Base-by-base conservation (phyloP, 2,113 vertebrate genomes). In the Paracanthobrama guichenoti region DNA sequence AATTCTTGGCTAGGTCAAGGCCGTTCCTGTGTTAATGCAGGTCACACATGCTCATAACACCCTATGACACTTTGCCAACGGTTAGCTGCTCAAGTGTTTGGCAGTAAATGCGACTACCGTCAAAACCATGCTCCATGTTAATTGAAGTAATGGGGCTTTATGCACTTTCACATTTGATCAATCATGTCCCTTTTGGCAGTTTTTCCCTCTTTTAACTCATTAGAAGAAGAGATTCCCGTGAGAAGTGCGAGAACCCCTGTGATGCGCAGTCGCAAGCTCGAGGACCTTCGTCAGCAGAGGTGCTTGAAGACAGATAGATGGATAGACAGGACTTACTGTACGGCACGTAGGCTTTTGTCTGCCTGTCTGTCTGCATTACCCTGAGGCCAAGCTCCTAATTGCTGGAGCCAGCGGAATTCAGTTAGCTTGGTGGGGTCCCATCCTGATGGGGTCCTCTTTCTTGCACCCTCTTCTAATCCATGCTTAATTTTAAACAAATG, bases 331-430 rank as follows among this genome's bases (percentile, higher is more conserved):
- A 53, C 88, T 84, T 83, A 79, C 44, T 80, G 87, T 84, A 88
- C 89, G 42, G 50, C 82, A 85, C 78, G 83, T 75, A 88, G 88
- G 88, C 75, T 92, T 92, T 94, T 94, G 93, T 94, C 87, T 89
- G 91, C 88, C 89, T 93, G 91, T 93, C 92, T 88, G 62, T 85
- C 85, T 93, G 90, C 90, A 92, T 94, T 92, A 93, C 89, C 88
- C 88, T 89, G 88, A 90, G 90, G 90, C 90, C 89, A 88, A 89
- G 82, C 86, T 89, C 90, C 91, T 93, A 95, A 94, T 94, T 94
- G 92, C 90, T 92, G 85, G 88, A 86, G 91, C 86, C 89, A 35
- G 88, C 78, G 75, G 80, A 83, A 86, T 85, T 87, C 81, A 84
- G 85, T 86, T 83, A 44, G 83, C 48, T 82, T 64, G 64, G 67